Conservation (phyloP, 2,888 invertebrate genomes). For the Pristionchus japonicus region DNA sequence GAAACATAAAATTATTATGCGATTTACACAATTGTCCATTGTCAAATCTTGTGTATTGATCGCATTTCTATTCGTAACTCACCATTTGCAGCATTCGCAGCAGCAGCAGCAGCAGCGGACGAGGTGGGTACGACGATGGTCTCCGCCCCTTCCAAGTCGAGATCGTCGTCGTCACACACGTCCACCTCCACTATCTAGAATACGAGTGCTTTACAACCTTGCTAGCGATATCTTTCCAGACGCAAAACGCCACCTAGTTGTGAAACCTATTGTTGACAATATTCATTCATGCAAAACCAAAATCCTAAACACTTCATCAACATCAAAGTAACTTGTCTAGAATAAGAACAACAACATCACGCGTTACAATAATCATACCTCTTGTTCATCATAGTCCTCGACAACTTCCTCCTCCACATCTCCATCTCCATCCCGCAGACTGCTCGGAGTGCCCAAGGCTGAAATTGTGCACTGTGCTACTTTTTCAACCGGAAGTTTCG, state of each 20-base stretch:
- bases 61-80: background rate
- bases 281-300: too few relatives aligned
- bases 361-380: background rate
- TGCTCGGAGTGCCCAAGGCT: background rate
- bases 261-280: too few relatives aligned
- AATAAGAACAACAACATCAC: too few relatives aligned
- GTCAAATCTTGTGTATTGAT: background rate
- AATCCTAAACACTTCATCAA: too few relatives aligned
- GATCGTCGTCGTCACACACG: background rate
- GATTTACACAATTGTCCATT: too few relatives aligned
- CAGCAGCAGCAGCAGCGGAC: background rate
- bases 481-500: background rate
- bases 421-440: background rate
- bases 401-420: conserved; percentile 22
- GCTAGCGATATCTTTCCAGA: too few relatives aligned
- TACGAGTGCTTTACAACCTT: too few relatives aligned
- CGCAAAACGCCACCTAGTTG: too few relatives aligned
- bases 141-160: background rate
- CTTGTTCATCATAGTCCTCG: conserved; percentile 17
- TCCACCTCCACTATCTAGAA: conserved; percentile 16
- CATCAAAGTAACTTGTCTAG: too few relatives aligned
- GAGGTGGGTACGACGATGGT: background rate
- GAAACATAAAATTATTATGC: too few relatives aligned
- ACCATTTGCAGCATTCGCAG: background rate
- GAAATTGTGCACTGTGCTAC: too few relatives aligned